Percentiles rank a stretch among this genome's conserved stretches.
phyloP scores from a whole-genome alignment of 2,113 vertebrate species.

The Petrocephalus microphthalmus region DNA sequence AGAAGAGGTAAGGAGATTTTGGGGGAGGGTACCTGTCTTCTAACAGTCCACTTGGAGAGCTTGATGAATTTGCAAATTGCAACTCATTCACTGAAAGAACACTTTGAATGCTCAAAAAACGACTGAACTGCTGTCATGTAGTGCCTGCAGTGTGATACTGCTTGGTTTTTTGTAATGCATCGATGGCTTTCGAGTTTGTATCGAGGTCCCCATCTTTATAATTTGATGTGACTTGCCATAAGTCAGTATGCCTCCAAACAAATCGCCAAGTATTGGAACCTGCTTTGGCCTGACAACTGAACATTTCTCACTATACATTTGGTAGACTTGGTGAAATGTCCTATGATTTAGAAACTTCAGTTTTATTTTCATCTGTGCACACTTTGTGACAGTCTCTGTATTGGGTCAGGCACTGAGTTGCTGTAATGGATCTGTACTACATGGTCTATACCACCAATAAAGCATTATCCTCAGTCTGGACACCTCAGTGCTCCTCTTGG shows the following conservation, averaged over 20 bases:
- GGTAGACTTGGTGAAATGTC: not conserved
- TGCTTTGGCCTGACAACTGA: too few species aligned
- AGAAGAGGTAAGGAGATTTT: slow-evolving; percentile 76
- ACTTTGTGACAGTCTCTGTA: slow-evolving; percentile 69
- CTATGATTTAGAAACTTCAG: not conserved
- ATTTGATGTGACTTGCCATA: not conserved
- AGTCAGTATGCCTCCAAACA: not conserved
- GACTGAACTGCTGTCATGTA: not conserved
- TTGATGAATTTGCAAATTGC: not conserved
- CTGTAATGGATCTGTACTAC: slow-evolving; percentile 84
- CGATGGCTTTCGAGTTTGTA: not conserved
- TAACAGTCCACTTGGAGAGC: slow-evolving; percentile 3
- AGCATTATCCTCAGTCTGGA: slow-evolving; percentile 76
- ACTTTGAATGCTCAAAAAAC: not conserved
- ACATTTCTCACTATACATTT: not conserved
- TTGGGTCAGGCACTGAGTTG: slow-evolving; percentile 83
- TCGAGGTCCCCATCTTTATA: not conserved
- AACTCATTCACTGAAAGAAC: not conserved
- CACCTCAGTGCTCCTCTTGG: slow-evolving; percentile 62
- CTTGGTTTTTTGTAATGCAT: not conserved
- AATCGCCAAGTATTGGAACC: not conserved
- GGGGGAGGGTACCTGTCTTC: not conserved
- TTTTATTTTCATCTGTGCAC: slow-evolving; percentile 54
- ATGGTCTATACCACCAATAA: slow-evolving; percentile 79
- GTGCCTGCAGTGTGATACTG: not conserved